Conservation (phyloP, 2,113 vertebrate species). For the Rhinolophus ferrumequinum region DNA sequence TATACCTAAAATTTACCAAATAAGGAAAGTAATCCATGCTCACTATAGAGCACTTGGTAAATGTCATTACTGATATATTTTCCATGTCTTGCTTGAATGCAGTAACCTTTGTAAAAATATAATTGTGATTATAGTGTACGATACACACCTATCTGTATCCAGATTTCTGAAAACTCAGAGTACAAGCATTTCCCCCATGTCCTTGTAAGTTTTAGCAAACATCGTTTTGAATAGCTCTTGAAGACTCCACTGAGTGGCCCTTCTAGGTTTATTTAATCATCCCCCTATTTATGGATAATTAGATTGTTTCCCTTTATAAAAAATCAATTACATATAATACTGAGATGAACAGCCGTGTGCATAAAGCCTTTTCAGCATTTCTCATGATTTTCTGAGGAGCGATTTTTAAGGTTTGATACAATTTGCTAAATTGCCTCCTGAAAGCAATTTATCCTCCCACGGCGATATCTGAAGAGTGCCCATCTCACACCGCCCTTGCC, state of each 20-base stretch:
- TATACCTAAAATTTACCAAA: neutral
- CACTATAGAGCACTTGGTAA: neutral
- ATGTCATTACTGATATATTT: neutral
- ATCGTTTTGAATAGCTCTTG: conserved; percentile 42
- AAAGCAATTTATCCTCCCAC: neutral
- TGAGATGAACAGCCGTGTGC: neutral
- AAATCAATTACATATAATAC: conserved; percentile 7
- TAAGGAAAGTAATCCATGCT: neutral
- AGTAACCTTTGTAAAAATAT: neutral
- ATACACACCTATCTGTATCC: neutral
- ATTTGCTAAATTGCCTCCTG: conserved; percentile 62
- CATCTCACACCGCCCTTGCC: neutral
- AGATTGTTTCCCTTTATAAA: neutral
- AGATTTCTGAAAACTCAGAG: neutral
- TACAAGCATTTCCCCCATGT: too few relatives aligned
- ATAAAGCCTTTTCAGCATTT: neutral
- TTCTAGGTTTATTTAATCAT: conserved; percentile 44
- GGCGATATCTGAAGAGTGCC: neutral
- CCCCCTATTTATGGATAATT: conserved; percentile 45
- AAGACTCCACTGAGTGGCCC: neutral
- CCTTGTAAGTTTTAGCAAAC: neutral
- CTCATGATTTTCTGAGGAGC: conserved; percentile 40
- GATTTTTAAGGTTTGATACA: conserved; percentile 43
- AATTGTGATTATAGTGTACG: neutral
- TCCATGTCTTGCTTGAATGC: neutral